phyloP scores from a whole-genome alignment of 2,888 invertebrate genomes.

The Actias luna region DNA sequence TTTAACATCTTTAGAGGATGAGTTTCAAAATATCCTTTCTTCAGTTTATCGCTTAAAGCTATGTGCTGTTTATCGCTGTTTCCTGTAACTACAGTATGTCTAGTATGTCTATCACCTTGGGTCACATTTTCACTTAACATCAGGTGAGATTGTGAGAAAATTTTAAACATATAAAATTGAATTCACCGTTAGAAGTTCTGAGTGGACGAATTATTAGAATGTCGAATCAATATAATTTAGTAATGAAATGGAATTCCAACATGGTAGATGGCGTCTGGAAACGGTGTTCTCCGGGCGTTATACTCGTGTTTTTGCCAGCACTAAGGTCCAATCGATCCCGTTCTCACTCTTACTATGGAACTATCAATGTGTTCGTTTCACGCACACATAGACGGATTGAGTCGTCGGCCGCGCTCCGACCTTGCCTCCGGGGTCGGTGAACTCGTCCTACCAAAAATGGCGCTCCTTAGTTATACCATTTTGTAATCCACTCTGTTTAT shows the following conservation, averaged over 20 bases:
- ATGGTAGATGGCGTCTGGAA: neutral
- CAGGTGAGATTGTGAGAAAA: too few relatives aligned
- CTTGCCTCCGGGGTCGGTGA: slow-evolving; percentile 64
- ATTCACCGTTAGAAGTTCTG: too few relatives aligned
- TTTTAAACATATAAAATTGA: too few relatives aligned
- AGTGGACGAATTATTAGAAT: too few relatives aligned
- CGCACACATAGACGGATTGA: slow-evolving; percentile 24
- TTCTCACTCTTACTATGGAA: slow-evolving; percentile 15
- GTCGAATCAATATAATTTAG: too few relatives aligned
- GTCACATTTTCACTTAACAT: too few relatives aligned
- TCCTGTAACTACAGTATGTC: too few relatives aligned
- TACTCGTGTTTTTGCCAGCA: slow-evolving; percentile 7
- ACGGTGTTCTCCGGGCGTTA: neutral
- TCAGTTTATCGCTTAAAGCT: too few relatives aligned
- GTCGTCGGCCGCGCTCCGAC: slow-evolving; percentile 68
- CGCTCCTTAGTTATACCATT: slow-evolving; percentile 36
- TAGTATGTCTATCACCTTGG: too few relatives aligned
- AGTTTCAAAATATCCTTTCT: too few relatives aligned
- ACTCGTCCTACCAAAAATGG: slow-evolving; percentile 57
- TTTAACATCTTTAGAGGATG: too few relatives aligned
- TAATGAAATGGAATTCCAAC: neutral
- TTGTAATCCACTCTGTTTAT: slow-evolving; percentile 18
- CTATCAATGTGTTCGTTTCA: slow-evolving; percentile 1
- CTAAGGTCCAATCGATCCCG: slow-evolving; percentile 13
- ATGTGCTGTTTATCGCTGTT: too few relatives aligned